Evolutionary conservation across 1,140 invertebrate genomes (phyloP), one percentile per base, ranked within the genome.

Genomic region (Drosophila fuyamai): DNA sequence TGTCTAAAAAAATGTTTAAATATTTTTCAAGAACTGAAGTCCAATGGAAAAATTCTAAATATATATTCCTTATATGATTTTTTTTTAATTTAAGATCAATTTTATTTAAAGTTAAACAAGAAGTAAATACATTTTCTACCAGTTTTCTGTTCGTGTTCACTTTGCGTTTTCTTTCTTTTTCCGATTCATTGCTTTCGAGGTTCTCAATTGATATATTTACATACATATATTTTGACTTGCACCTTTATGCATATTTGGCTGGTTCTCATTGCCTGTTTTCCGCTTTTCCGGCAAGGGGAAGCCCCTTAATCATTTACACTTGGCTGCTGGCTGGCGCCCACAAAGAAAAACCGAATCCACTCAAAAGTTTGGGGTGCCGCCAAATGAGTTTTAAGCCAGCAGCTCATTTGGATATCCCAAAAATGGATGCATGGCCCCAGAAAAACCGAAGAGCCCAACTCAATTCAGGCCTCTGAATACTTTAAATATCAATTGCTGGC

Each of bases 221-320:
- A 53, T 60, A 44, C 35, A 53, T 55, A 46, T 56, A 50, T 41
- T 38, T 74, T 48, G 59, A 50, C 72, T 51, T 75, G 71, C 72
- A 75, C 50, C 70, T 74, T 50, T 41, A 13, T 56, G 57, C 58
- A 62, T 62, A 47, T 75, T 74, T 56, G 29, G 13, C 14, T 40
- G 41, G 38, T 46, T 50, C 48, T 65, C 38, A 57, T 65, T 65
- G 71, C 46, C 41, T 58, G 70, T 14, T 9, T 29, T 46, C 10
- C 32, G 59, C 14, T 60, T 74, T 40, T 55, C 41, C 36, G 5
- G 18, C n/a, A 13, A 1, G 7, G 14, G 36, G 29, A 10, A n/a
- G 23, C 43, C 55, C 62, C 71, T 78, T 81, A 85, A 85, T 85
- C 77, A 85, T 75, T 84, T 71, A 81, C 78, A 85, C 82, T 81